A percentile compares a stretch with the other conserved stretches of the same genome.
These are phyloP conservation scores for Meghimatium bilineatum DNA, from an alignment of 2,888 invertebrate species.

Conservation along the genomic window DNA sequence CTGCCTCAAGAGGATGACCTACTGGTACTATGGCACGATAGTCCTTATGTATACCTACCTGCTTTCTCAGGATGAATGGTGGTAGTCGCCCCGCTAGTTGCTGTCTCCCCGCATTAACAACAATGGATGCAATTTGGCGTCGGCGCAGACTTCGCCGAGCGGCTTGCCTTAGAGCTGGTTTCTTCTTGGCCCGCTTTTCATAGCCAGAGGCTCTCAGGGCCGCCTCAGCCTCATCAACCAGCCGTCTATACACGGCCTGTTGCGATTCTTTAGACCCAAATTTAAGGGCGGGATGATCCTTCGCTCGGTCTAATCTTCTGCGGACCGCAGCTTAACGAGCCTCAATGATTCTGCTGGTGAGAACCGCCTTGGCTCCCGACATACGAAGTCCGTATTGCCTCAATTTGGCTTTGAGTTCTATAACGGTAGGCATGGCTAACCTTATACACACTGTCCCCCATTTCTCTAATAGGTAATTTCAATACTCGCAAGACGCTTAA, in stretches of 20 bases:
- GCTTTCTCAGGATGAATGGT: too few relatives aligned
- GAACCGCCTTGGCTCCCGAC: neutral
- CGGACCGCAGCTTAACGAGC: neutral
- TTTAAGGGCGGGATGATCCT: neutral
- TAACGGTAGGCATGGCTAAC: too few relatives aligned
- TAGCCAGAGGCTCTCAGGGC: neutral
- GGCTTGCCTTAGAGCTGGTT: neutral
- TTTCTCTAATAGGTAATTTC: neutral
- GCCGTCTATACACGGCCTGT: neutral
- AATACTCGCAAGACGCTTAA: neutral
- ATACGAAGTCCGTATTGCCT: slow-evolving; percentile 1
- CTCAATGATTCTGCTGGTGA: neutral
- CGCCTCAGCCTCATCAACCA: neutral
- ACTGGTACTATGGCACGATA: too few relatives aligned
- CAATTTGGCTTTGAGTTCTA: neutral
- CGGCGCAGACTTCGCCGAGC: neutral
- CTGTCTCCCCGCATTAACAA: too few relatives aligned
- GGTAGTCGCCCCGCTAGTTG: too few relatives aligned
- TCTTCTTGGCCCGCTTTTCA: neutral
- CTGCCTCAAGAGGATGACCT: too few relatives aligned
- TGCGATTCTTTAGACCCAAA: neutral
- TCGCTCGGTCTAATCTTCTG: neutral
- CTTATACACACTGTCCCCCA: neutral
- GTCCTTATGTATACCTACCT: too few relatives aligned
- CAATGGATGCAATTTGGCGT: neutral